These are phyloP conservation scores for Phenacoccus solenopsis DNA, from an alignment of 1,140 invertebrate species.

Conservation along the genomic window DNA sequence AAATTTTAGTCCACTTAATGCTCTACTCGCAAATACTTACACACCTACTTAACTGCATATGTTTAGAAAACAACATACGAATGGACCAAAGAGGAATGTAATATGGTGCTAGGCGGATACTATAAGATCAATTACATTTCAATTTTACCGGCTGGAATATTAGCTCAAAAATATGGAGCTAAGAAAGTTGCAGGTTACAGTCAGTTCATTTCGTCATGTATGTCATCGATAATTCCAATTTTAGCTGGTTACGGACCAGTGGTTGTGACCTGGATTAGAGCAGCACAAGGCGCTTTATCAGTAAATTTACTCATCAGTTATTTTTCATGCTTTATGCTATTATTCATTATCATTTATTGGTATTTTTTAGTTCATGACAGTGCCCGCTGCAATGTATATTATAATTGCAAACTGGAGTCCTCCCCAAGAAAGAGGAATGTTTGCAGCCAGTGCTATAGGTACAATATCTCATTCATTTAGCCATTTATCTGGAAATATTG, in stretches of 20 bases:
- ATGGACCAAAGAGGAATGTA: conserved; percentile 57
- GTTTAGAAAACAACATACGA: conserved; percentile 35
- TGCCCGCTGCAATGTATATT: not conserved
- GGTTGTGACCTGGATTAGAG: conserved; percentile 46
- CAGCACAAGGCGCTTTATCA: conserved; percentile 57
- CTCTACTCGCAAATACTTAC: no score
- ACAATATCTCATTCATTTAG: conserved; percentile 26
- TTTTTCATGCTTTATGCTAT: not conserved
- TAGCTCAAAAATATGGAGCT: conserved; percentile 54
- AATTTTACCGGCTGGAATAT: conserved; percentile 50
- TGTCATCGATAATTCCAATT: conserved; percentile 55
- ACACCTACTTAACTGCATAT: no score
- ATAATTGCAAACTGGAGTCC: conserved; percentile 6
- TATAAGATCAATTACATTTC: conserved; percentile 43
- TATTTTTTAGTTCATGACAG: not conserved
- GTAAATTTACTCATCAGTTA: conserved; percentile 35
- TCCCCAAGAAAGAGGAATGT: not conserved
- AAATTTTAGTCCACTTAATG: no score
- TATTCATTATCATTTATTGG: not conserved
- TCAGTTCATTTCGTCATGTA: conserved; percentile 50
- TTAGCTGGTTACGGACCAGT: conserved; percentile 44
- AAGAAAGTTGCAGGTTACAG: conserved; percentile 54
- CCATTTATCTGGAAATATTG: no score
- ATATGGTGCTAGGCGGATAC: conserved; percentile 51
- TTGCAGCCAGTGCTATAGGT: conserved; percentile 45